Conservation (phyloP, 2,888 invertebrate genomes). For the Chaitophorus viminalis region DNA sequence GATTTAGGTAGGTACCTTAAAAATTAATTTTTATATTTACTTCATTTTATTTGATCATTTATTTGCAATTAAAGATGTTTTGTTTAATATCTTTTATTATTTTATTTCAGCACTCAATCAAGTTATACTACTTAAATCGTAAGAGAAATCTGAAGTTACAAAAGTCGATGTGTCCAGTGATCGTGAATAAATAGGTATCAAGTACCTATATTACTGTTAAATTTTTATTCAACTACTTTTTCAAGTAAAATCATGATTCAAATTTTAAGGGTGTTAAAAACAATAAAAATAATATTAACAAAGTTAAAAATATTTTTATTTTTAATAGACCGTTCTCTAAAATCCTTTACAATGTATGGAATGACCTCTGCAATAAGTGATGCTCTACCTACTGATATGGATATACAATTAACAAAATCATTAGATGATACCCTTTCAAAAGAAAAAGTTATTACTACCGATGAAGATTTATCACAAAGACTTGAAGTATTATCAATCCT, state of each 20-base stretch:
- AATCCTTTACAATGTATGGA: slow-evolving; percentile 69
- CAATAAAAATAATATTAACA: slow-evolving; percentile 4
- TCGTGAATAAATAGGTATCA: slow-evolving; percentile 55
- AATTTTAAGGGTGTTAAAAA: not conserved
- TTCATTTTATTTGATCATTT: too few relatives aligned
- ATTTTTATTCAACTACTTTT: slow-evolving; percentile 22
- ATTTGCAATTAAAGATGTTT: too few relatives aligned
- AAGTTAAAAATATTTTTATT: slow-evolving; percentile 34
- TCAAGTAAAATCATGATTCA: not conserved
- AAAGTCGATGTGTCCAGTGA: not conserved
- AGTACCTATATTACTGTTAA: slow-evolving; percentile 46
- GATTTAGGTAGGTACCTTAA: too few relatives aligned
- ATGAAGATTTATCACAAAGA: slow-evolving; percentile 74
- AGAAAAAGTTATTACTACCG: slow-evolving; percentile 90
- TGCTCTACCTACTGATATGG: slow-evolving; percentile 83
- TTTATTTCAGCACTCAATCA: slow-evolving; percentile 49
- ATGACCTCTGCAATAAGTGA: slow-evolving; percentile 95
- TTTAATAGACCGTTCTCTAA: slow-evolving; percentile 41
- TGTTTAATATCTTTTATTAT: not conserved
- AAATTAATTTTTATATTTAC: too few relatives aligned
- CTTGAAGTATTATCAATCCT: slow-evolving; percentile 77
- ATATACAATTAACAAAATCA: slow-evolving; percentile 79
- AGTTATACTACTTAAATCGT: slow-evolving; percentile 24
- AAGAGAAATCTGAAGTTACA: slow-evolving; percentile 18
- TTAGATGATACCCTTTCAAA: slow-evolving; percentile 82